Evolutionary conservation across 2,113 vertebrate species (phyloP).

Genomic region (Macrotus californicus): DNA sequence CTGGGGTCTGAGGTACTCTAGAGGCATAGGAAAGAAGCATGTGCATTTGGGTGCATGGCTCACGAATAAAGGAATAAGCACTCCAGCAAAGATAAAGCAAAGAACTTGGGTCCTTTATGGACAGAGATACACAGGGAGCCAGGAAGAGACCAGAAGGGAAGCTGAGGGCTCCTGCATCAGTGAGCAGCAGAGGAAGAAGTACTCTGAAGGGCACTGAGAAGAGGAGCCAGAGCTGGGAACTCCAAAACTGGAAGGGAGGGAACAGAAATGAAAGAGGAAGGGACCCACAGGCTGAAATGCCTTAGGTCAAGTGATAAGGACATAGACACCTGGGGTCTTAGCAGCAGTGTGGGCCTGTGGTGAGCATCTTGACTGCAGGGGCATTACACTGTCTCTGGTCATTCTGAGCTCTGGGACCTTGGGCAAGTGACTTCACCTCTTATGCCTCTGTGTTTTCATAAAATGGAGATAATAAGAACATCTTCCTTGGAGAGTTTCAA

Average conservation of each 20-base stretch:
- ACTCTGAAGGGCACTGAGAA: background rate
- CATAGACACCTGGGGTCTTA: background rate
- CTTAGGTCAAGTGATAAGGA: background rate
- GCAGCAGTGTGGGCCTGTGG: background rate
- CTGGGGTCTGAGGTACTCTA: background rate
- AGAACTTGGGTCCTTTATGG: background rate
- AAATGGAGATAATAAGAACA: background rate
- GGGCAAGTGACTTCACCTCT: background rate
- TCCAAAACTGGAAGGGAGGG: background rate
- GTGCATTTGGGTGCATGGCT: background rate
- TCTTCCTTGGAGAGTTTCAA: background rate
- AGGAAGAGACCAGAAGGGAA: background rate
- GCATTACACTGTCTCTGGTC: background rate
- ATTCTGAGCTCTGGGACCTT: background rate
- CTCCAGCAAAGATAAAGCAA: background rate
- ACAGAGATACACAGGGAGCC: background rate
- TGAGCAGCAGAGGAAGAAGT: background rate
- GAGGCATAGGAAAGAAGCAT: background rate
- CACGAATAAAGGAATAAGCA: background rate
- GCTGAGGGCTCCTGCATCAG: background rate
- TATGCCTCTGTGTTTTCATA: background rate
- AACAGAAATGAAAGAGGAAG: background rate
- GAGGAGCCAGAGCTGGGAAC: background rate
- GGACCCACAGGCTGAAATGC: background rate
- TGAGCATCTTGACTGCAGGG: background rate